A percentile compares a stretch with the other conserved stretches of the same genome.
These are phyloP conservation scores for Pseudomyrmex concolor DNA, from an alignment of 1,140 invertebrate genomes.

Conservation along the genomic window DNA sequence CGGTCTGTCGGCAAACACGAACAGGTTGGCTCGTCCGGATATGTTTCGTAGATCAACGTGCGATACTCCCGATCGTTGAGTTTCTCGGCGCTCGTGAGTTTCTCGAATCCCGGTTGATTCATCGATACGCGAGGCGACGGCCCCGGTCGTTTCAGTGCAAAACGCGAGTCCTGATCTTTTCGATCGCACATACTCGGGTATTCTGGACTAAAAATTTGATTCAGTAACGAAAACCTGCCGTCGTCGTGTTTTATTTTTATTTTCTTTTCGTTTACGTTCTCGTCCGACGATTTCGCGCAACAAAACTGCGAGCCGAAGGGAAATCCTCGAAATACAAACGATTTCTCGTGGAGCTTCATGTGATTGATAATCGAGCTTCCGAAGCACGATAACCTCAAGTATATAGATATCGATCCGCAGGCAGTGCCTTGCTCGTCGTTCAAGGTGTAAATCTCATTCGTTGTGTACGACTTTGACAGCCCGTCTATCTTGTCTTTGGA, in stretches of 20 bases:
- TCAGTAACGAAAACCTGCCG: neutral
- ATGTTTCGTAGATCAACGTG: slow-evolving; percentile 72
- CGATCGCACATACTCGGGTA: neutral
- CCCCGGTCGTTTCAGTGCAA: slow-evolving; percentile 43
- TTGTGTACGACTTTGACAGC: slow-evolving; percentile 44
- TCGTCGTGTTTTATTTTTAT: neutral
- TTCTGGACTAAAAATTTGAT: slow-evolving; percentile 1
- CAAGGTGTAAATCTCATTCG: slow-evolving; percentile 71
- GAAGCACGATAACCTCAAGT: slow-evolving; percentile 72
- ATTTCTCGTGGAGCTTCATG: slow-evolving; percentile 57
- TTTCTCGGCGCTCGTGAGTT: slow-evolving; percentile 77
- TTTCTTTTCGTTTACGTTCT: neutral
- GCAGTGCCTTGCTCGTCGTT: slow-evolving; percentile 41
- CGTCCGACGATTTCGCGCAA: neutral
- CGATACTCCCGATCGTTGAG: slow-evolving; percentile 76
- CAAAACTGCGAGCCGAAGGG: slow-evolving; percentile 54
- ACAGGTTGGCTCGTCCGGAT: slow-evolving; percentile 77
- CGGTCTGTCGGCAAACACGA: slow-evolving; percentile 61
- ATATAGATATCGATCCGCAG: slow-evolving; percentile 68
- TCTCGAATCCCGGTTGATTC: slow-evolving; percentile 71
- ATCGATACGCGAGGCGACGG: slow-evolving; percentile 67
- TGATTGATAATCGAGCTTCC: slow-evolving; percentile 71
- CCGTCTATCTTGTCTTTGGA: slow-evolving; percentile 53
- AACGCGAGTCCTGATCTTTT: neutral
- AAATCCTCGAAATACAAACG: slow-evolving; percentile 67